These are phyloP conservation scores for Enteromius argenteus DNA, from an alignment of 2,797 vertebrate species.

Conservation along the genomic window DNA sequence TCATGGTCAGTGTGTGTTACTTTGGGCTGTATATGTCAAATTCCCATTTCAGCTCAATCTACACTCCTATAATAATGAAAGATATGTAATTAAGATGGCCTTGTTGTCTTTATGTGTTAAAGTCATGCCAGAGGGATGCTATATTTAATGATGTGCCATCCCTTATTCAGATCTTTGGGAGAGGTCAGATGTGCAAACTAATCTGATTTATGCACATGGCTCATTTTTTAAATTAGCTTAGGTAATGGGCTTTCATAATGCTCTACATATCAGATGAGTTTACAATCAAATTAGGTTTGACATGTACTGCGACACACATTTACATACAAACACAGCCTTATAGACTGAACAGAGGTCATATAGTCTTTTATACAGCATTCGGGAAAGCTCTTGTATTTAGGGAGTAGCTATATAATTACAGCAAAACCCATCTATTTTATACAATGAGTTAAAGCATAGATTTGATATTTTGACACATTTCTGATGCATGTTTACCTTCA, in stretches of 20 bases:
- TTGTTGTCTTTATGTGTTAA: conserved; percentile 31
- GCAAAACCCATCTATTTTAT: not conserved
- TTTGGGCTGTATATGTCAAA: conserved; percentile 2
- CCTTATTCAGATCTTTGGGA: conserved; percentile 1
- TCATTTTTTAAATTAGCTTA: conserved; percentile 46
- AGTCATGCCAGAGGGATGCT: conserved; percentile 8
- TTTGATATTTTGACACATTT: not conserved
- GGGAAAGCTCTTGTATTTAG: not conserved
- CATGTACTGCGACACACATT: not conserved
- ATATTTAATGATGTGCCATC: conserved; percentile 32
- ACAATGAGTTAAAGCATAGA: not conserved
- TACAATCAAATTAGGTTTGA: conserved; percentile 27
- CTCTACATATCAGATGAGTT: conserved; percentile 43
- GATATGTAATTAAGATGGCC: conserved; percentile 19
- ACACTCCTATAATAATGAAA: conserved; percentile 19
- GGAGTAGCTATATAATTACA: not conserved
- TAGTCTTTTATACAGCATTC: not conserved
- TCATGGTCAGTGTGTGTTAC: not conserved
- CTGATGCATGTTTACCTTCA: not conserved
- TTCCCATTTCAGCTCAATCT: conserved; percentile 12
- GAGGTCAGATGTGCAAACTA: conserved; percentile 37
- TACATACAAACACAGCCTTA: conserved; percentile 13
- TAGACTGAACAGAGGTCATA: not conserved
- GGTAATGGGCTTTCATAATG: conserved; percentile 36
- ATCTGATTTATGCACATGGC: conserved; percentile 40